Base-by-base conservation (phyloP, 2,797 vertebrate genomes). In the Tragopan temminckii region DNA sequence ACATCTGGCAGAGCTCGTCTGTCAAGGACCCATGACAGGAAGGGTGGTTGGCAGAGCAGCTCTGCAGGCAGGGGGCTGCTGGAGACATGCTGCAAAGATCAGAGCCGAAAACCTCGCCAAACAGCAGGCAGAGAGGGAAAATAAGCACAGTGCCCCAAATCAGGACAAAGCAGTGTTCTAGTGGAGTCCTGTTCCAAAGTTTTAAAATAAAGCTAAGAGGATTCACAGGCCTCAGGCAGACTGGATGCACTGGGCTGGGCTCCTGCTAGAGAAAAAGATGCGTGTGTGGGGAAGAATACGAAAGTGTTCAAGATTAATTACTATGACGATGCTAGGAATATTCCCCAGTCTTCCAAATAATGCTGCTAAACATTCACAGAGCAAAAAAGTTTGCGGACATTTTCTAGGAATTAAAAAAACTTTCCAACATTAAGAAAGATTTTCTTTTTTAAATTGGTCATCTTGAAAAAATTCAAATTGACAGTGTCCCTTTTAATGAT, bases 1-100 rank as follows among this genome's bases (percentile, higher is more conserved):
- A 20, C 93, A 80, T 69, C 94, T 92, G 96, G 95, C 94, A 94
- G 75, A 90, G 85, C 55, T 85, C 29, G 74, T 93, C 83, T 86
- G 92, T 71, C 88, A 46, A 81, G 92, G 95, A 63, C 63, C 81
- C 94, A 3, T 10, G 83, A 86, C 67, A 83, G 92, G 55, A 90
- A 81, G 88, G 88, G 5, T 69, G 88, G 12, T 53, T 96, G 94
- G 90, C 93, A 94, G 74, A 0, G 20, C 3, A 11, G 11, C 68
- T 95, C 88, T 23, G 66, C 87, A 80, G 81, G 64, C 92, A 84
- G 64, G 52, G 64, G 5, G 53, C 62, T 77, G 89, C 86, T 95
- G 88, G 78, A 83, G 35, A 88, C 46, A 35, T 1, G 1, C 89
- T 63, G 77, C 68, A 81, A 82, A 93, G 76, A 85, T 83, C 90